Evolutionary conservation across 2,113 vertebrate species (phyloP).

Genomic region (Gorilla gorilla): DNA sequence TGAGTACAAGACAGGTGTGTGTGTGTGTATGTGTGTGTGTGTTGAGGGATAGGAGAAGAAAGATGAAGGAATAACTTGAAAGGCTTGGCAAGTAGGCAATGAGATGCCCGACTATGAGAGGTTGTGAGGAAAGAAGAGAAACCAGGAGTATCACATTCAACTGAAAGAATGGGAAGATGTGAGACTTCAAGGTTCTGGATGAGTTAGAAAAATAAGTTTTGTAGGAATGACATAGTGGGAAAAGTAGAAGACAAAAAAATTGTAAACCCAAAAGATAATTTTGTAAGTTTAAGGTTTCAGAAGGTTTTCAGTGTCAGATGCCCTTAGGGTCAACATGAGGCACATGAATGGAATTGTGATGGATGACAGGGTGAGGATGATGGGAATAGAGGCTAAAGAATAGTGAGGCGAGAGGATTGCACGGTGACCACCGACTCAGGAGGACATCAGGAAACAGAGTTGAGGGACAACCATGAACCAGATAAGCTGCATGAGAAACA

Average conservation of each 20-base stretch:
- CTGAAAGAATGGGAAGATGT: not conserved
- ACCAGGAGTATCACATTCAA: too few species aligned
- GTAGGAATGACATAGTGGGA: not conserved
- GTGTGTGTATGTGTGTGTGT: not conserved
- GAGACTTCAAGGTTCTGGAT: not conserved
- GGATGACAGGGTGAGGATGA: not conserved
- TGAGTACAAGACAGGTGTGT: not conserved
- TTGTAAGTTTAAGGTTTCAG: not conserved
- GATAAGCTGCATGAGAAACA: not conserved
- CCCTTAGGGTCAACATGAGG: not conserved
- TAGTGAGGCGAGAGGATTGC: not conserved
- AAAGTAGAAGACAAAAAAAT: not conserved
- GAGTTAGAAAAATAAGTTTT: not conserved
- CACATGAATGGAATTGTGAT: not conserved
- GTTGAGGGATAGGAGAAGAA: not conserved
- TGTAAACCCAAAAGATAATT: not conserved
- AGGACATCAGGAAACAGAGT: not conserved
- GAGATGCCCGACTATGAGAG: not conserved
- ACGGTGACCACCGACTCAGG: not conserved
- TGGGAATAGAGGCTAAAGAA: not conserved
- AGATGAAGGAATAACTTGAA: not conserved
- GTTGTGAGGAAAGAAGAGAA: not conserved
- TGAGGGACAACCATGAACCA: not conserved
- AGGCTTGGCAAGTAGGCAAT: not conserved
- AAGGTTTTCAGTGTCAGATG: not conserved